Percentiles rank a stretch among this genome's conserved stretches.
Conservation (phyloP, 2,113 vertebrate species). For the Axis porcinus region DNA sequence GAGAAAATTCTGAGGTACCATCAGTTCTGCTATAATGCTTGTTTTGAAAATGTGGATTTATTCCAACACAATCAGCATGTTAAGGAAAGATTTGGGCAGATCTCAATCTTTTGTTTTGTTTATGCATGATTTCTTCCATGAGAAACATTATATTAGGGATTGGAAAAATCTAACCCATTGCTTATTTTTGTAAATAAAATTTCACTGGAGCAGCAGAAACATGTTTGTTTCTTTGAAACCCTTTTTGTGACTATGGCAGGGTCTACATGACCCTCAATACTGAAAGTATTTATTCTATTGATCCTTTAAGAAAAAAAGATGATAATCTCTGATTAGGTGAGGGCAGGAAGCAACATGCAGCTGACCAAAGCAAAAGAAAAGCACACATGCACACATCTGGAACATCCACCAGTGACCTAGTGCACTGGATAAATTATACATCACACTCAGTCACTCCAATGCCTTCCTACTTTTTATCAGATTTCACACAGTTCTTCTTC, state of each 20-base stretch:
- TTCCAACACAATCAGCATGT: not conserved
- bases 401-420: not conserved
- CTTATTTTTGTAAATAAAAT: not conserved
- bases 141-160: not conserved
- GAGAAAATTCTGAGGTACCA: not conserved
- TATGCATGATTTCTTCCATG: not conserved
- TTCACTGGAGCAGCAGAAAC: not conserved
- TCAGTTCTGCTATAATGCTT: not conserved
- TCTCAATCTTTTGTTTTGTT: not conserved
- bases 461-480: not conserved
- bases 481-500: not conserved
- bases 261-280: not conserved
- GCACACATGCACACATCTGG: not conserved
- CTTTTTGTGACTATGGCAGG: not conserved
- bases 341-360: not conserved
- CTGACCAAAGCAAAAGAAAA: not conserved
- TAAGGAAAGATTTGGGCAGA: not conserved
- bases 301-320: not conserved
- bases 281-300: not conserved
- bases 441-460: rapidly evolving
- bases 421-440: not conserved
- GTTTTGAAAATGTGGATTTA: not conserved
- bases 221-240: not conserved
- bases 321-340: not conserved
- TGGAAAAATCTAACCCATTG: not conserved